phyloP scores from a whole-genome alignment of 1,140 invertebrate species.

The Zaprionus taronus region DNA sequence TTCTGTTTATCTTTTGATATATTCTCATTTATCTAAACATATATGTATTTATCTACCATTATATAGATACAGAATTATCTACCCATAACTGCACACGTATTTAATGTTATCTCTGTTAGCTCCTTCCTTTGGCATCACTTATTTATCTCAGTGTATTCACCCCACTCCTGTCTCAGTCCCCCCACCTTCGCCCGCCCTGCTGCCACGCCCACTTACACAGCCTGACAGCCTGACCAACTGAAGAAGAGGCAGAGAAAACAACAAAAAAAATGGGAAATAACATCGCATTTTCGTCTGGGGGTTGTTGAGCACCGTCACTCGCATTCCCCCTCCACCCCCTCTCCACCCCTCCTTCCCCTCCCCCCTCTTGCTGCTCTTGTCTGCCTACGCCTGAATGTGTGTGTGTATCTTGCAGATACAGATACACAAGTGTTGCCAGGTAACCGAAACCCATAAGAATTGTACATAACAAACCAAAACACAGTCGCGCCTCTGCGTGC shows the following conservation, averaged over 20 bases:
- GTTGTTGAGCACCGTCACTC: constrained; percentile 15
- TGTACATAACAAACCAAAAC: constrained; percentile 81
- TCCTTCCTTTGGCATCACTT: neutral
- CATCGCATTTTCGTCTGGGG: constrained; percentile 40
- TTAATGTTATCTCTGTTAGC: neutral
- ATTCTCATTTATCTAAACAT: too few species aligned
- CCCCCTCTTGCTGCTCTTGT: neutral
- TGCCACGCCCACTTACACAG: neutral
- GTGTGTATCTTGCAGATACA: constrained; percentile 60
- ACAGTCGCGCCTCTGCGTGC: constrained; percentile 9
- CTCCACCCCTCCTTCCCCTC: neutral
- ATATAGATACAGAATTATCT: too few species aligned
- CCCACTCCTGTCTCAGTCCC: neutral
- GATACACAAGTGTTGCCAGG: constrained; percentile 70
- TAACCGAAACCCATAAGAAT: constrained; percentile 69
- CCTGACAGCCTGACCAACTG: constrained; percentile 37
- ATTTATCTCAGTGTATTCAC: neutral
- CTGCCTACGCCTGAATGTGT: constrained; percentile 3
- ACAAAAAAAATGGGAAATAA: constrained; percentile 40
- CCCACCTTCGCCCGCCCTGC: neutral
- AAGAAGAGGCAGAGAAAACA: constrained; percentile 19
- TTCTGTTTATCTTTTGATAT: too few species aligned
- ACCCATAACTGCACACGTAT: too few species aligned
- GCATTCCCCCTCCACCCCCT: too few species aligned
- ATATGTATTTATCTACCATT: too few species aligned